Percentiles rank a stretch among this genome's conserved stretches.
Evolutionary conservation across 2,888 invertebrate species (phyloP).

Genomic region (Allygus modestus): DNA sequence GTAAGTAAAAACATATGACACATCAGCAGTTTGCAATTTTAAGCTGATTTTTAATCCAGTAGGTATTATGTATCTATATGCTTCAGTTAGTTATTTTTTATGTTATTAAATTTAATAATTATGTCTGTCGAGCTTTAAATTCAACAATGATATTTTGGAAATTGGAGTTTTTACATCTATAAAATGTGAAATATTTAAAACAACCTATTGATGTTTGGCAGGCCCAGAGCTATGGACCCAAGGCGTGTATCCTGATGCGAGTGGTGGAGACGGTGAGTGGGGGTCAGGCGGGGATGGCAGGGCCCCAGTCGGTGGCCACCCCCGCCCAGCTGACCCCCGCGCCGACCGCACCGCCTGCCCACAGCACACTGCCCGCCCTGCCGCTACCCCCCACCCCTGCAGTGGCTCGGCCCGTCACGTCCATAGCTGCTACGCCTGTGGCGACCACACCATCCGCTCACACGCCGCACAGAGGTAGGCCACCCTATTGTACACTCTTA

Average conservation of each 20-base stretch:
- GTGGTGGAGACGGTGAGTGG: constrained; percentile 95
- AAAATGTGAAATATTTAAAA: no score
- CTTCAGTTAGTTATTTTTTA: no score
- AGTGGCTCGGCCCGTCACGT: constrained; percentile 66
- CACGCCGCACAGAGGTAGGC: constrained; percentile 65
- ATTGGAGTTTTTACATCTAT: no score
- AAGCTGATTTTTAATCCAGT: no score
- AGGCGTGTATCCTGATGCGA: constrained; percentile 97
- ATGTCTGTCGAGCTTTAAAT: no score
- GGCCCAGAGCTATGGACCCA: constrained; percentile 97
- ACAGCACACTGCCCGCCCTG: constrained; percentile 70
- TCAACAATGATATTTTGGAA: no score
- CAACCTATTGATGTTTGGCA: constrained; percentile 74
- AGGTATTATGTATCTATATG: no score
- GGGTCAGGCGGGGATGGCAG: constrained; percentile 72
- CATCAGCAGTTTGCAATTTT: no score
- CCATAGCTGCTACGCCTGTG: constrained; percentile 53
- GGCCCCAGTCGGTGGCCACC: constrained; percentile 66
- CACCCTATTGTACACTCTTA: no score
- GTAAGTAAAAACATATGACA: no score
- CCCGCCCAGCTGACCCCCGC: constrained; percentile 73
- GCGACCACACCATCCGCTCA: constrained; percentile 52
- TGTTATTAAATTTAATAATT: no score
- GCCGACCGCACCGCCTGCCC: constrained; percentile 72
- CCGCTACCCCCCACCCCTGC: constrained; percentile 68